These are phyloP conservation scores for Clinocottus analis DNA, from an alignment of 2,113 vertebrate genomes.

Conservation along the genomic window DNA sequence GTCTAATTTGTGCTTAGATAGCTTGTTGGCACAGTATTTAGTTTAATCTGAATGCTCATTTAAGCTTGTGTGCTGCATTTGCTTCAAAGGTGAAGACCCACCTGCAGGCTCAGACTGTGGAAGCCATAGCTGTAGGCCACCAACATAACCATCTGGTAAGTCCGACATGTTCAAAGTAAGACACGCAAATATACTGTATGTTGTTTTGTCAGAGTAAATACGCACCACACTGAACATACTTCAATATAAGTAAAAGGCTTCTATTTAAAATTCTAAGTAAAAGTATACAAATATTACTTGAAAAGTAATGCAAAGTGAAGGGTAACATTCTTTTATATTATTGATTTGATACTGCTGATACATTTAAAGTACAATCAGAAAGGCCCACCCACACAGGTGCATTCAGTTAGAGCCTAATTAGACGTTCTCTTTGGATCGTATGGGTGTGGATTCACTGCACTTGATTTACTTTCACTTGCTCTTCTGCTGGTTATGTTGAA, in stretches of 20 bases:
- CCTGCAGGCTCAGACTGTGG: constrained; percentile 89
- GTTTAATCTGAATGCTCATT: not conserved
- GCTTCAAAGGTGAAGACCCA: constrained; percentile 91
- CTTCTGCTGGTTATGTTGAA: not conserved
- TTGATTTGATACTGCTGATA: not conserved
- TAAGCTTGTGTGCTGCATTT: constrained; percentile 2
- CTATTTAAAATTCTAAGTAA: not conserved
- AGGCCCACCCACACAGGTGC: not conserved
- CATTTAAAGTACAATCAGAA: not conserved
- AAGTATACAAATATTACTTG: not conserved
- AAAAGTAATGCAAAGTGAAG: not conserved
- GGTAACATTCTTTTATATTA: not conserved
- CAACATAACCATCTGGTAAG: constrained; percentile 95
- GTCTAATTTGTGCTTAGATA: not conserved
- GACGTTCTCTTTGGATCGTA: not conserved
- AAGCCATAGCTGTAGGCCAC: constrained; percentile 89
- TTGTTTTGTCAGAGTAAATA: not conserved
- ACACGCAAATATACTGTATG: not conserved
- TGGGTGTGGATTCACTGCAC: not conserved
- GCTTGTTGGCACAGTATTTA: not conserved
- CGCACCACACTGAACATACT: not conserved
- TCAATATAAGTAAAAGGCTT: not conserved
- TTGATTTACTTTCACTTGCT: not conserved
- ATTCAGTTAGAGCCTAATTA: not conserved
- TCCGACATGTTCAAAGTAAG: not conserved